Conservation (phyloP, 2,888 invertebrate species). For the Cephus spinipes region DNA sequence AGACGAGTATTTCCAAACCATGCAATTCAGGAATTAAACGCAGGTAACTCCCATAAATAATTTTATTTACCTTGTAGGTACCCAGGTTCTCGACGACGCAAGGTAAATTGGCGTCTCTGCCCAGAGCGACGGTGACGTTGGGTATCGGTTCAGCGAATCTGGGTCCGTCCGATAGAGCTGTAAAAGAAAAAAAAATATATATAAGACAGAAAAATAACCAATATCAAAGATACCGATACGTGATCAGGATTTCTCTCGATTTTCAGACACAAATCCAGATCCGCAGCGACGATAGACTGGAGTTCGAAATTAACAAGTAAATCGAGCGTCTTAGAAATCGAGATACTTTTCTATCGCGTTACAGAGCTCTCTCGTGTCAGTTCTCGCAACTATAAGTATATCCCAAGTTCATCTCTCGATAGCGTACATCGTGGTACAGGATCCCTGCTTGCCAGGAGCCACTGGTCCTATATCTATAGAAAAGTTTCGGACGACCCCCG, state of each 20-base stretch:
- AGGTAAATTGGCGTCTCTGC: conserved; percentile 88
- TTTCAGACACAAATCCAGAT: not conserved
- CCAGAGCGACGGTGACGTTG: conserved; percentile 91
- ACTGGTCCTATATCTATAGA: not conserved
- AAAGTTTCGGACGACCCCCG: not conserved
- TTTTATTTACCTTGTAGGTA: conserved; percentile 80
- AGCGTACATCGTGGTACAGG: not conserved
- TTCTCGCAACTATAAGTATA: not conserved
- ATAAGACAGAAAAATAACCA: not conserved
- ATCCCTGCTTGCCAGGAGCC: not conserved
- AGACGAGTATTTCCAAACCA: not conserved
- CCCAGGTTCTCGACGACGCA: conserved; percentile 93
- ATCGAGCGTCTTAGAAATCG: not conserved
- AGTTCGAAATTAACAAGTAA: not conserved
- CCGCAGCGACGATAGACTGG: not conserved
- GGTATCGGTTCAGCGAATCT: conserved; percentile 91
- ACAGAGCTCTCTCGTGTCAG: not conserved
- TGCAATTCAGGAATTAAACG: not conserved
- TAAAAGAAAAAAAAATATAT: conserved; percentile 54
- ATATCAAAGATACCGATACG: not conserved
- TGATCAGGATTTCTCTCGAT: not conserved
- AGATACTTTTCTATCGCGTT: not conserved
- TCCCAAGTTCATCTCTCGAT: not conserved
- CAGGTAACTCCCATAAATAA: not conserved
- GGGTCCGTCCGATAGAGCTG: conserved; percentile 88